Conservation (phyloP, 2,888 invertebrate species). For the Lysandra coridon region DNA sequence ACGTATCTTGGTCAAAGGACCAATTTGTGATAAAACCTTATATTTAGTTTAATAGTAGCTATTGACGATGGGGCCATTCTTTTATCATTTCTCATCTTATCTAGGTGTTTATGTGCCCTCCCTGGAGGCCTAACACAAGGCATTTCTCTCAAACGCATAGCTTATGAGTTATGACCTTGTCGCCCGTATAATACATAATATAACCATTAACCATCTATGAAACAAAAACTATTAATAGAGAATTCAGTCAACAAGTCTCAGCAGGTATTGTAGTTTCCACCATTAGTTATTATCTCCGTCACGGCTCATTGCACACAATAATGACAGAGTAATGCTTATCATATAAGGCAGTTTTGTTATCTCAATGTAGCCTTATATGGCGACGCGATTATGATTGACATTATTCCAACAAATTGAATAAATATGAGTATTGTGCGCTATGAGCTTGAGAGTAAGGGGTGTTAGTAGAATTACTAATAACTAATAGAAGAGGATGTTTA, state of each 20-base stretch:
- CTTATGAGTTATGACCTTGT: neutral
- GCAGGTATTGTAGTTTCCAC: neutral
- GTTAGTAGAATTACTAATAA: neutral
- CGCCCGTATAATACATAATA: neutral
- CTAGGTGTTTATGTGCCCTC: neutral
- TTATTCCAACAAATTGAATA: neutral
- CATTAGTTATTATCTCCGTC: neutral
- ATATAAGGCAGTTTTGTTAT: neutral
- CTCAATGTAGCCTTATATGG: neutral
- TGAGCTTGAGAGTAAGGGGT: neutral
- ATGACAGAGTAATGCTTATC: neutral
- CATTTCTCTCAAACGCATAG: neutral
- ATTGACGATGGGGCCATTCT: too few relatives aligned
- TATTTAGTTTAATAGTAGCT: too few relatives aligned
- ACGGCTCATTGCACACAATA: neutral
- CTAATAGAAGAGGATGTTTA: neutral
- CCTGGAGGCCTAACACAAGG: neutral
- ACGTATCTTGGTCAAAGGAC: neutral
- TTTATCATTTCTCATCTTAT: neutral
- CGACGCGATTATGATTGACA: neutral
- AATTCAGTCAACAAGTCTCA: neutral
- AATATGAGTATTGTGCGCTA: neutral
- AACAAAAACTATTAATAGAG: neutral
- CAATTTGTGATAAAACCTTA: neutral
- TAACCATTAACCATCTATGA: neutral